Percentiles rank a stretch among this genome's conserved stretches.
Conservation (phyloP, 2,797 vertebrate species). For the Xerus rutilus region DNA sequence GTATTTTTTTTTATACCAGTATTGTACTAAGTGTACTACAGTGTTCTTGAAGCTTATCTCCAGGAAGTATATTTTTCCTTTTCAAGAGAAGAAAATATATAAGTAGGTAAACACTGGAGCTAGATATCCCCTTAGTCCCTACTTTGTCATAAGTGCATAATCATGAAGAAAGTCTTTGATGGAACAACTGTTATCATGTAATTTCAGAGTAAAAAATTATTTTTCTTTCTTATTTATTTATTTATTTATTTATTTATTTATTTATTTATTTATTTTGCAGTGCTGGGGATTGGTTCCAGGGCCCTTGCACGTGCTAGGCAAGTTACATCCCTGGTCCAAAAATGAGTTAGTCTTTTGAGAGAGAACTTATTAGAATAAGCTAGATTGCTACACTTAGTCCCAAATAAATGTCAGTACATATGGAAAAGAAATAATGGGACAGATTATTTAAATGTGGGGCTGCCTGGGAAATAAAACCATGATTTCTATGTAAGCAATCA, state of each 20-base stretch:
- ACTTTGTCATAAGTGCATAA: not conserved
- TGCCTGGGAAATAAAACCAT: slow-evolving; percentile 13
- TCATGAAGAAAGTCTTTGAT: not conserved
- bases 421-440: not conserved
- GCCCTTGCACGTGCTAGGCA: not conserved
- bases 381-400: slow-evolving; percentile 22
- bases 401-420: slow-evolving; percentile 25
- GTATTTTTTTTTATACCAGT: slow-evolving; percentile 28
- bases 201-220: not conserved
- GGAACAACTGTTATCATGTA: slow-evolving; percentile 32
- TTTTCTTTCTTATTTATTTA: no score
- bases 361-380: slow-evolving; percentile 18
- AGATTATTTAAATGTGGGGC: slow-evolving; percentile 8
- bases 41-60: slow-evolving; percentile 22
- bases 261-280: not conserved
- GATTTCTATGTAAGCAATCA: not conserved
- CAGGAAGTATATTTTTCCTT: slow-evolving; percentile 36
- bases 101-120: not conserved
- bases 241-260: no score
- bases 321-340: not conserved
- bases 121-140: not conserved
- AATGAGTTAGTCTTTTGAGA: slow-evolving; percentile 49
- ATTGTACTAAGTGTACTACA: not conserved
- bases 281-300: not conserved
- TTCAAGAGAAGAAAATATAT: not conserved